Evolutionary conservation across 2,113 vertebrate genomes (phyloP).

Genomic region (Nanger granti): DNA sequence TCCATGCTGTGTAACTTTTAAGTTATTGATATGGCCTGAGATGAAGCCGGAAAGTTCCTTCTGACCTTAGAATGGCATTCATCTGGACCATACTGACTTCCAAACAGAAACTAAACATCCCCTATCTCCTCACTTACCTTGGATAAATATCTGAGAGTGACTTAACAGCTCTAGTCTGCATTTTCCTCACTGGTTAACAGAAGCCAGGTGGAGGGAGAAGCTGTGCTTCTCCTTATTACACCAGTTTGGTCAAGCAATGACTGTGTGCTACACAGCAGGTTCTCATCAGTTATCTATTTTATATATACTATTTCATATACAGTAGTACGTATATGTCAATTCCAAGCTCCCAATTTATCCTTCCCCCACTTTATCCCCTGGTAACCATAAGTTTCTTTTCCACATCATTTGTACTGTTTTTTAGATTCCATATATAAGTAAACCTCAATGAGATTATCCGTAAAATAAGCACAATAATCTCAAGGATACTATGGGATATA

Average conservation of each 20-base stretch:
- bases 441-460: not conserved
- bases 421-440: not conserved
- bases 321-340: not conserved
- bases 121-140: not conserved
- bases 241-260: not conserved
- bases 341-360: not conserved
- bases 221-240: not conserved
- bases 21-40: not conserved
- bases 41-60: slow-evolving; percentile 17
- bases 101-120: not conserved
- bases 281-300: not conserved
- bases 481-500: not conserved
- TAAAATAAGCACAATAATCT: not conserved
- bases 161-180: not conserved
- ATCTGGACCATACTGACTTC: not conserved
- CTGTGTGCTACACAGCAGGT: not conserved
- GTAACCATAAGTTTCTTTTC: not conserved
- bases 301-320: not conserved
- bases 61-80: not conserved
- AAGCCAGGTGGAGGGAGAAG: not conserved
- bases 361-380: not conserved
- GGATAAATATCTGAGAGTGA: not conserved
- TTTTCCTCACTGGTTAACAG: slow-evolving; percentile 2
- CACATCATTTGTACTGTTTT: not conserved
- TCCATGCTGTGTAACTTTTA: not conserved